Evolutionary conservation across 1,140 invertebrate genomes (phyloP).

Genomic region (Dinoponera quadriceps): DNA sequence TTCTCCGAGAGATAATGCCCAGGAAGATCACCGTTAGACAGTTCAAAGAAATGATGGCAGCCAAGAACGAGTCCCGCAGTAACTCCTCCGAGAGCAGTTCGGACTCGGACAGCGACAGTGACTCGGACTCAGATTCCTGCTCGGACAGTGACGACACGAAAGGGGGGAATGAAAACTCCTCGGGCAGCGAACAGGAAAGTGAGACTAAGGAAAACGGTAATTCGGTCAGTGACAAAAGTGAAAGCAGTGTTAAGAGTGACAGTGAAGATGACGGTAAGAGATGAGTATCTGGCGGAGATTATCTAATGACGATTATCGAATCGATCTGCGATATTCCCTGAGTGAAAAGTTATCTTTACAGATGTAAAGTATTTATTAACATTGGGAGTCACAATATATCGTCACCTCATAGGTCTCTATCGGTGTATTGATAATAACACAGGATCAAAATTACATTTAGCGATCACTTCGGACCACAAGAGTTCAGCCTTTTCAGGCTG

Average conservation of each 20-base stretch:
- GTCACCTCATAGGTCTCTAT: too few species aligned
- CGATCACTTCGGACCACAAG: too few species aligned
- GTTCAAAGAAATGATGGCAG: slow-evolving; percentile 89
- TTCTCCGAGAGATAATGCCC: slow-evolving; percentile 90
- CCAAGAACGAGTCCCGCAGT: slow-evolving; percentile 82
- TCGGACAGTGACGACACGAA: slow-evolving; percentile 78
- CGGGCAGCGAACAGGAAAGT: slow-evolving; percentile 72
- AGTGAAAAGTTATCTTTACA: neutral
- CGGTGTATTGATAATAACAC: too few species aligned
- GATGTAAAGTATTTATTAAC: neutral
- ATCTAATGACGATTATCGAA: slow-evolving; percentile 21
- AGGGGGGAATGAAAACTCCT: slow-evolving; percentile 63
- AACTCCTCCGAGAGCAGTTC: slow-evolving; percentile 81
- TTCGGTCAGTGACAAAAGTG: slow-evolving; percentile 77
- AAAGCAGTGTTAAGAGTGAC: slow-evolving; percentile 76
- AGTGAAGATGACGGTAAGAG: slow-evolving; percentile 78
- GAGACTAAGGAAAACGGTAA: slow-evolving; percentile 78
- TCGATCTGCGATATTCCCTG: neutral
- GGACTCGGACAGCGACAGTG: slow-evolving; percentile 83
- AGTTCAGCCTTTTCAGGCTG: neutral
- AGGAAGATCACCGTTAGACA: slow-evolving; percentile 89
- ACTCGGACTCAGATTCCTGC: slow-evolving; percentile 81
- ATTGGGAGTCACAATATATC: slow-evolving; percentile 27
- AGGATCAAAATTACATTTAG: too few species aligned
- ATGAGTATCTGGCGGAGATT: slow-evolving; percentile 33